Conservation (phyloP, 2,113 vertebrate species). For the Rhynchomys soricoides region DNA sequence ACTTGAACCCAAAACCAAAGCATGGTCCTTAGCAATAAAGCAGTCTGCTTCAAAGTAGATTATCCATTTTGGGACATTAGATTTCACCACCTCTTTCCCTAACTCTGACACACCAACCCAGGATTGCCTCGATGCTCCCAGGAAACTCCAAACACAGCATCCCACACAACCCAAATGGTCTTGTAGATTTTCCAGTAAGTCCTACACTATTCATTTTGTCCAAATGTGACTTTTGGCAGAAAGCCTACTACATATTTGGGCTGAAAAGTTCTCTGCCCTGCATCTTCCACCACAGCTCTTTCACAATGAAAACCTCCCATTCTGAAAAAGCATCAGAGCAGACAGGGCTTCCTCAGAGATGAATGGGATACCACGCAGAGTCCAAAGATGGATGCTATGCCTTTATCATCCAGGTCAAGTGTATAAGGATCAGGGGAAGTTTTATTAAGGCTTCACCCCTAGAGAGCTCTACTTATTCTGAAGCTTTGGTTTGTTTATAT, state of each 20-base stretch:
- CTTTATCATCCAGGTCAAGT: neutral
- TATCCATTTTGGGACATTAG: no score
- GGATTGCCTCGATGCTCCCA: neutral
- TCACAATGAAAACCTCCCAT: accelerated
- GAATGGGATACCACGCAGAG: neutral
- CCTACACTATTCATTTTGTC: neutral
- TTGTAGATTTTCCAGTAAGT: neutral
- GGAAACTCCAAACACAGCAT: neutral
- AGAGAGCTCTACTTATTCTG: neutral
- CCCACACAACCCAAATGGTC: neutral
- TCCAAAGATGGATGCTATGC: neutral
- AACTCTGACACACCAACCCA: neutral
- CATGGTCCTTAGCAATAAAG: neutral
- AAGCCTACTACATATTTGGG: neutral
- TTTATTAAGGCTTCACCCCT: neutral
- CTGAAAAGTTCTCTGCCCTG: neutral
- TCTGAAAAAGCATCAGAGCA: neutral
- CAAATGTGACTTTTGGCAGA: neutral
- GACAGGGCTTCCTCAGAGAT: neutral
- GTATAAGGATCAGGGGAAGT: no score
- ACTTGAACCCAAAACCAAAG: neutral
- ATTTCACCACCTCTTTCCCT: neutral
- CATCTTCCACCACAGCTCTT: neutral
- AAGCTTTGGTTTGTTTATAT: neutral
- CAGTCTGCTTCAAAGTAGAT: no score